Base-by-base conservation (phyloP, 2,797 vertebrate species). In the Acanthurus leucopareius region DNA sequence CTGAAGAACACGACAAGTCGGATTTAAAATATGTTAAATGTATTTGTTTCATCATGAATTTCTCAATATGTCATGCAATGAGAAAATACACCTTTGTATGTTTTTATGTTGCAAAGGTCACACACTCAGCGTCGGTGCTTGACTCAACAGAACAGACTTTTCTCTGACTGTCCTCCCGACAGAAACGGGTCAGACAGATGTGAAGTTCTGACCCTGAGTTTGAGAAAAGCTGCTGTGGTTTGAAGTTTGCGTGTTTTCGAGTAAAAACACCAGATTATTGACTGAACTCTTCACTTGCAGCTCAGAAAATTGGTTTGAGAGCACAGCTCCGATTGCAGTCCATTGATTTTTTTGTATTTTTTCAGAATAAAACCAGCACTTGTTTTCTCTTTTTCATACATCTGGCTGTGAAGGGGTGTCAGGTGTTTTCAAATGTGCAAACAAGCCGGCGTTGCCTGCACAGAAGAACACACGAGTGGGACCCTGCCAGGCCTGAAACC, bases 401-500 rank as follows among this genome's bases (percentile, higher is more conserved):
- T 28, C 42, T 14, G 32, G 52, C 9, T 48, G 63, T 4, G 48
- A 77, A 16, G 45, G 35, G 51, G 9, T 10, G 1, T 71, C 73
- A 32, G n/a, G 48, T 58, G 67, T 49, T 40, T 17, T 3, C 14
- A 69, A 58, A 61, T 28, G 22, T 45, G 61, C 62, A 64, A 22
- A 51, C 35, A 35, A 40, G 35, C 51, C 48, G 5, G 22, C 1
- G 52, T 35, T 58, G 47, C n/a, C 35, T 11, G 45, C 7, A 5
- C n/a, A 16, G 68, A 84, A 64, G 44, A 69, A 60, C 69, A 73
- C 66, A 19, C 6, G 32, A 0, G 5, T n/a, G n/a, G 1, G 0
- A 3, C 51, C 64, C 14, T 28, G 25, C 47, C 62, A 32, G 61
- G 47, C 69, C 48, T 32, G 28, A 71, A 77, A 71, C 40, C 87